Conservation (phyloP, 1,140 invertebrate species). For the Cotesia vestalis region DNA sequence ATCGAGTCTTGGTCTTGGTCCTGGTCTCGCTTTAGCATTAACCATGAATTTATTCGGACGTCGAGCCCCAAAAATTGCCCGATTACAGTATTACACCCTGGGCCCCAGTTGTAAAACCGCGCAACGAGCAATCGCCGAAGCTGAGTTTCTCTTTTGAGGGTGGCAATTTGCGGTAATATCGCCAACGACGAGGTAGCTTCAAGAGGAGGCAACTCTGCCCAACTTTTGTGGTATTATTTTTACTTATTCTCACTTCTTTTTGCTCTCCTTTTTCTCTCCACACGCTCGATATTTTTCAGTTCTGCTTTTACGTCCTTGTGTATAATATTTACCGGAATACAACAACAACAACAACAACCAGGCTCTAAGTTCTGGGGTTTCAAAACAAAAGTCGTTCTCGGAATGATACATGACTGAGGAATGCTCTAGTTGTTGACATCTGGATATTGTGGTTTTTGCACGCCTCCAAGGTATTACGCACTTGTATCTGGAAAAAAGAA, state of each 20-base stretch:
- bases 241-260: neutral
- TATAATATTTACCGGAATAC: neutral
- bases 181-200: slow-evolving; percentile 54
- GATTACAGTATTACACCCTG: slow-evolving; percentile 60
- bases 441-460: too few species aligned
- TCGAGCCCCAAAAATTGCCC: slow-evolving; percentile 60
- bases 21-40: slow-evolving; percentile 49
- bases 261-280: neutral
- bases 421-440: too few species aligned
- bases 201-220: neutral
- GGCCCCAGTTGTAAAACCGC: slow-evolving; percentile 57
- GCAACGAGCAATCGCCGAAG: slow-evolving; percentile 50
- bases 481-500: too few species aligned
- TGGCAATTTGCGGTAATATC: slow-evolving; percentile 67
- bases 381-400: too few species aligned
- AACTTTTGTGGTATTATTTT: neutral
- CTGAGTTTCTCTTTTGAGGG: slow-evolving; percentile 60
- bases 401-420: too few species aligned
- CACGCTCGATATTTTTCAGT: slow-evolving; percentile 25
- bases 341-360: neutral
- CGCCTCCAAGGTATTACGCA: too few species aligned
- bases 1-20: slow-evolving; percentile 19
- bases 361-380: too few species aligned
- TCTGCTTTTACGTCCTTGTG: slow-evolving; percentile 2
- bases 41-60: slow-evolving; percentile 63